Percentiles rank a stretch among this genome's conserved stretches.
Evolutionary conservation across 2,797 vertebrate species (phyloP).

Genomic region (Hydrophis major): DNA sequence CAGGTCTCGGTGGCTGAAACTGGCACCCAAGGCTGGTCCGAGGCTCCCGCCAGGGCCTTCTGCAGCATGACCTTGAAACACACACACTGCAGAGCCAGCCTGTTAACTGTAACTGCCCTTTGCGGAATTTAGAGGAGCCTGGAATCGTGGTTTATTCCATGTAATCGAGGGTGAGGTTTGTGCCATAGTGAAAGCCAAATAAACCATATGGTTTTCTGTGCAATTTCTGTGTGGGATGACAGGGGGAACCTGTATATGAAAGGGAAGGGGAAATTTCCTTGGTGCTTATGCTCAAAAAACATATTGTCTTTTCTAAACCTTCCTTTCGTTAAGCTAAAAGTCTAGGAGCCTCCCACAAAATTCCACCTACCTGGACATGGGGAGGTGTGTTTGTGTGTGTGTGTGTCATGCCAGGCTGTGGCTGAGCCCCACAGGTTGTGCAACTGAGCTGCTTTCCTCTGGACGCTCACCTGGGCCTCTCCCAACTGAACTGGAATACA

Average conservation of each 20-base stretch:
- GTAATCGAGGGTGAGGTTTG: neutral
- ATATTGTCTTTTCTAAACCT: neutral
- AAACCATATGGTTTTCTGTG: neutral
- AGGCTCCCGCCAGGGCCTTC: too few relatives aligned
- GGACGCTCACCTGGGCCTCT: neutral
- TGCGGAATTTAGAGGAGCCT: neutral
- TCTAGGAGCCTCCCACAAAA: neutral
- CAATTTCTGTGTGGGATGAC: too few relatives aligned
- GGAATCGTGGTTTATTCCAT: neutral
- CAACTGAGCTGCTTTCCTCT: neutral
- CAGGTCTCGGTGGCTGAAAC: too few relatives aligned
- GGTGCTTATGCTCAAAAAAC: too few relatives aligned
- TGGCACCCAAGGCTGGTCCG: too few relatives aligned
- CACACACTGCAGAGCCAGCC: neutral
- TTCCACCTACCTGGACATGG: neutral
- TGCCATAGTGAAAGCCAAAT: neutral
- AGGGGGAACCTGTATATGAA: neutral
- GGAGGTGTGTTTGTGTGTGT: neutral
- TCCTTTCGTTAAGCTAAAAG: neutral
- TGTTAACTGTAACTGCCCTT: too few relatives aligned
- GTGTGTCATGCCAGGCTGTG: too few relatives aligned
- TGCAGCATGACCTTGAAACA: too few relatives aligned
- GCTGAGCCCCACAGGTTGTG: neutral
- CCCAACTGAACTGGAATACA: neutral
- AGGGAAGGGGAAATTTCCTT: neutral